Base-by-base conservation (phyloP, 2,113 vertebrate genomes). In the Cinclus cinclus region DNA sequence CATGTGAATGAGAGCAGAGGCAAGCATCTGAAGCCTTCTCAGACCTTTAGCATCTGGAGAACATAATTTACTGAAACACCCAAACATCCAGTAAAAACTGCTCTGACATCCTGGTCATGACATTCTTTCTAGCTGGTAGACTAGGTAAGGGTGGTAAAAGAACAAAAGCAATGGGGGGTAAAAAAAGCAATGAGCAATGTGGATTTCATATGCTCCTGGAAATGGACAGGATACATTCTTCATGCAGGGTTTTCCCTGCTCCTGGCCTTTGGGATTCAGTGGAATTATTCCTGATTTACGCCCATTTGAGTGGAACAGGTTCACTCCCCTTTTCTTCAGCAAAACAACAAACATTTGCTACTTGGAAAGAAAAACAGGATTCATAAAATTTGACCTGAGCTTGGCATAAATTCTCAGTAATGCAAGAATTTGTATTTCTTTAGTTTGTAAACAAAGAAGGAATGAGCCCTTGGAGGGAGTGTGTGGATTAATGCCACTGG, bases 331-430 rank as follows among this genome's bases (percentile, higher is more conserved):
- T 84, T 87, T 13, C 82, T 76, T 18, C 81, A 92, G 78, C 67
- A 81, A 87, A 94, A 79, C 68, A 94, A 79, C 68, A 93, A 96
- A 92, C 65, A 83, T 71, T 82, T 79, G 64, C 77, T 94, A n/a
- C 39, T 91, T 55, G 75, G 87, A 80, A 94, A 73, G 63, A 62
- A 79, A 95, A 83, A 12, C 18, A 56, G 28, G n/a, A 60, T 39
- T 73, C 87, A 80, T 59, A 58, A 93, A 70, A 78, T 77, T 76
- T 58, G 73, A 90, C 69, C 70, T 82, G 56, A 87, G 81, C 80
- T 76, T 77, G 80, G 77, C n/a, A 73, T 84, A 75, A 92, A 87
- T 82, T 75, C 63, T 71, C 83, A 63, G 90, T n/a, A 82, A 89
- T 2, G 7, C 70, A 84, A 69, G 65, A 83, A 52, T 91, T 83